phyloP scores from a whole-genome alignment of 2,797 vertebrate genomes.

The Mormyrops attenuatus region DNA sequence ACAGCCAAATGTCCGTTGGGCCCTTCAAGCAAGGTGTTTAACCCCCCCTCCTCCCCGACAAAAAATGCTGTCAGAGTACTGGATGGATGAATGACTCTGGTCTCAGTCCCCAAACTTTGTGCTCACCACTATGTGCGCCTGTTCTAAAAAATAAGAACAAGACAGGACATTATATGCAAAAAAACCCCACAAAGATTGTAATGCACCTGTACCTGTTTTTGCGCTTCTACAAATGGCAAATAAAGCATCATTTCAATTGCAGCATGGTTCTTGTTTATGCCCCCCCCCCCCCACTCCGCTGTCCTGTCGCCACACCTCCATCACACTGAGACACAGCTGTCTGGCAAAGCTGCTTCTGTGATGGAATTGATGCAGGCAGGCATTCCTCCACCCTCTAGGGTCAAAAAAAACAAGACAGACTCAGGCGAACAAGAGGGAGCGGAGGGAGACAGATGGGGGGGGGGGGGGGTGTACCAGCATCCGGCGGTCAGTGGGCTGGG shows the following conservation, averaged over 20 bases:
- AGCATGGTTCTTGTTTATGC: slow-evolving; percentile 63
- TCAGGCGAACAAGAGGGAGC: slow-evolving; percentile 48
- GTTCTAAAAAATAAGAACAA: neutral
- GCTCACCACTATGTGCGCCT: neutral
- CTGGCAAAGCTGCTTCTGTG: slow-evolving; percentile 65
- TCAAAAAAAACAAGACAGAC: slow-evolving; percentile 79
- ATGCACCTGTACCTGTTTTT: neutral
- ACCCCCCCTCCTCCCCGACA: neutral
- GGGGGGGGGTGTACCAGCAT: slow-evolving; percentile 1
- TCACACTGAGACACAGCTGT: slow-evolving; percentile 39
- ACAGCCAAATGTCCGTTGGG: neutral
- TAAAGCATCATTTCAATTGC: slow-evolving; percentile 40
- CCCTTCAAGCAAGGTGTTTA: neutral
- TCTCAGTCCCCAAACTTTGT: neutral
- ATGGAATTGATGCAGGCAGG: slow-evolving; percentile 79
- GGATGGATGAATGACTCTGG: neutral
- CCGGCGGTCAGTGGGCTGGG: slow-evolving; percentile 30
- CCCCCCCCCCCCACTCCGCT: slow-evolving; percentile 16
- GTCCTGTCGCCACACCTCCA: neutral
- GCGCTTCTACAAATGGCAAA: neutral
- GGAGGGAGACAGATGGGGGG: slow-evolving; percentile 2
- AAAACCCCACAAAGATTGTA: neutral
- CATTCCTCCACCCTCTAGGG: slow-evolving; percentile 73
- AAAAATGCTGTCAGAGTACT: neutral
- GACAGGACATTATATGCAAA: neutral